Base-by-base conservation (phyloP, 2,113 vertebrate species). In the Phoxinus phoxinus region DNA sequence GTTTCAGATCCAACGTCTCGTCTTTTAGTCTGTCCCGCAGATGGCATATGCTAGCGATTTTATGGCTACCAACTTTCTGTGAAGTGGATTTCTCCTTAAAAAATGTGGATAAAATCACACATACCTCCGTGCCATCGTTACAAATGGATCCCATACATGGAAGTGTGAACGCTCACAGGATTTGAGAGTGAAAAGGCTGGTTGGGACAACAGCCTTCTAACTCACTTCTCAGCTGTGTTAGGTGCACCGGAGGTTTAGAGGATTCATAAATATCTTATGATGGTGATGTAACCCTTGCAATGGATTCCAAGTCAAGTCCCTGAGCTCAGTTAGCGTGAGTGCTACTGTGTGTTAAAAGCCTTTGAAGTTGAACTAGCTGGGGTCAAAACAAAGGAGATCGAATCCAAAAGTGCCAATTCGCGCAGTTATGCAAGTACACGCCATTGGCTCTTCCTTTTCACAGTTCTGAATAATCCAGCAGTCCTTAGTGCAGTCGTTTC, bases 81-180 rank as follows among this genome's bases (percentile, higher is more conserved):
- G 80, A 83, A 91, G 85, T 90, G 79, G 87, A 93, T 93, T 91
- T 90, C 75, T n/a, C 53, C 83, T 84, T 88, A 88, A 91, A 92
- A 92, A 91, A 90, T 87, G 83, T 48, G 69, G 81, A 89, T 92
- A 88, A 92, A 89, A 90, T 86, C 53, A 84, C 59, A 84, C 71
- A 1, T 23, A 75, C 89, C 85, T 65, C 87, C 32, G 23, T 86
- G 32, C 53, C 53, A 53, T 84, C 84, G 63, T 84, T 90, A 87
- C 75, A 85, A 86, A 89, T 92, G 48, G 37, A 46, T 48, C 12
- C 21, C 21, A 41, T 21, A 72, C 65, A 23, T 56, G 48, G 23
- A 53, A 21, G 48, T 83, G 81, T 58, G 67, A 83, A 83, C 32
- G 4, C 67, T 41, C 32, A 10, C 32, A 41, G 61, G 67, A 72